A percentile compares a stretch with the other conserved stretches of the same genome.
phyloP scores from a whole-genome alignment of 2,888 invertebrate genomes.

The Chrysodeixis includens region DNA sequence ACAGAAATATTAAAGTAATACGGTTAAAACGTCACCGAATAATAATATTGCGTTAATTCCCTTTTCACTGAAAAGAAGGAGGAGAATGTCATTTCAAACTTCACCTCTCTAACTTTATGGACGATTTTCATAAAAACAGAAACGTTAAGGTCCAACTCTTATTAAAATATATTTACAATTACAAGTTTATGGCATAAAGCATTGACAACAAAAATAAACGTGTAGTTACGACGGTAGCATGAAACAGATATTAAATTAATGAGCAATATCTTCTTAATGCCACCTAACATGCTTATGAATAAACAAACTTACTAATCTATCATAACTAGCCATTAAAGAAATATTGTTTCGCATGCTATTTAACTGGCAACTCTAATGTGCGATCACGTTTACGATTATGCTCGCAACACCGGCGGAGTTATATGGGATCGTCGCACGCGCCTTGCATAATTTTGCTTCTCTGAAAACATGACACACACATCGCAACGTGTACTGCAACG shows the following conservation, averaged over 20 bases:
- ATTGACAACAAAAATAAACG: too few relatives aligned
- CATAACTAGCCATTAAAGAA: conserved; percentile 53
- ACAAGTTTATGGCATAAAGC: too few relatives aligned
- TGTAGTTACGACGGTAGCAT: not conserved
- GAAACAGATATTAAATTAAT: not conserved
- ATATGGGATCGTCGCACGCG: conserved; percentile 47
- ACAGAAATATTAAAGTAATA: too few relatives aligned
- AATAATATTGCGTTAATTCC: too few relatives aligned
- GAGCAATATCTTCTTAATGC: not conserved
- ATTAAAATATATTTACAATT: too few relatives aligned
- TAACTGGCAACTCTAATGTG: conserved; percentile 79
- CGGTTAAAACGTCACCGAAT: too few relatives aligned
- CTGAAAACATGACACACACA: conserved; percentile 26
- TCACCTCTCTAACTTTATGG: too few relatives aligned
- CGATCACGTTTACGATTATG: conserved; percentile 74
- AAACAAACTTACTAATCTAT: conserved; percentile 27
- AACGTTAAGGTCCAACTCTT: too few relatives aligned
- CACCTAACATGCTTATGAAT: conserved; percentile 6
- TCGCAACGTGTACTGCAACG: not conserved
- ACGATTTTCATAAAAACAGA: too few relatives aligned
- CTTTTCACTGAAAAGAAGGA: too few relatives aligned
- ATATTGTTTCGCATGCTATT: conserved; percentile 69
- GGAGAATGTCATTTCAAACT: too few relatives aligned
- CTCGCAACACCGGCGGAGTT: conserved; percentile 60
- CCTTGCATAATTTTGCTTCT: conserved; percentile 63